Evolutionary conservation across 1,140 invertebrate genomes (phyloP), one percentile per base, ranked within the genome.

Genomic region (Delia radicum): DNA sequence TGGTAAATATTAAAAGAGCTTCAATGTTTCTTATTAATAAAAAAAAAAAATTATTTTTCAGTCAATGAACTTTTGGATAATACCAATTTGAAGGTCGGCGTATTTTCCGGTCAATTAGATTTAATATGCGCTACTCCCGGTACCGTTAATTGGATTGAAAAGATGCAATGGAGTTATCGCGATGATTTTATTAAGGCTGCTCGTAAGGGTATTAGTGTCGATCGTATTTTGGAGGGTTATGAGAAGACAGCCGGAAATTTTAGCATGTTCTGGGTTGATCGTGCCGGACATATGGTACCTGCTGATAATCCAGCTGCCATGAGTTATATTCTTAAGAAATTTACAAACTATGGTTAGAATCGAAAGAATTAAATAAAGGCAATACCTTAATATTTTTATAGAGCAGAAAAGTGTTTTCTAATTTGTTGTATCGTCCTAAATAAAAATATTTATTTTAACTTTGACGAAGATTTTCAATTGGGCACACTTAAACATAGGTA

Each of bases 121-220:
- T 86, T 94, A 5, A 93, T 94, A 80, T 92, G 93, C 6, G 90
- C 92, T 75, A 93, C 91, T 8, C 88, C 90, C 73, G 92, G 92
- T 89, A 87, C 86, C 33, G 81, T 91, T 26, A 83, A 89, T 10
- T 96, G 94, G 94, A 90, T 95, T 4, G 89, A 93, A 55, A 87
- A 88, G 15, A 87, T 95, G 76, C 86, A 90, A 24, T 96, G 91
- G 91, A 83, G 81, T 18, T 88, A 88, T 62, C 88, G 89, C 15
- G 78, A 86, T 10, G 79, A 81, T 0, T 95, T 91, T 86, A 80
- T 84, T 26, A 84, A 79, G 1, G 85, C 90, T 1, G 75, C 81
- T 0, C 89, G 92, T 15, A 67, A 77, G 5, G 88, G 90, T 3
- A 87, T 94, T 29, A 87, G 87, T 80, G 88, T 90, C 76, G 81